Conservation (phyloP, 1,140 invertebrate species). For the Holcopasites calliopsidis region DNA sequence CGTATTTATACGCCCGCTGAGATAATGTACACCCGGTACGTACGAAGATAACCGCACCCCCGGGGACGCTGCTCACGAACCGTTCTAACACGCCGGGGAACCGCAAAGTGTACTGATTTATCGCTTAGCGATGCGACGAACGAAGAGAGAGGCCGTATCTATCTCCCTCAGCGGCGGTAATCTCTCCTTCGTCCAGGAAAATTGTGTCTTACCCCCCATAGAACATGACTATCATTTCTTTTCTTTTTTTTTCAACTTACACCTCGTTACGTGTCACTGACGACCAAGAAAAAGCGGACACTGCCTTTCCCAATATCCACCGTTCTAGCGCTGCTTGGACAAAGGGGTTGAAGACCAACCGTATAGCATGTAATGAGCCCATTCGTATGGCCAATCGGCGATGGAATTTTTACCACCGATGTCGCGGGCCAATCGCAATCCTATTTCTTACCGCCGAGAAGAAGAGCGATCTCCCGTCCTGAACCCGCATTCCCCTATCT, state of each 20-base stretch:
- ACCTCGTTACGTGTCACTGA: too few species aligned
- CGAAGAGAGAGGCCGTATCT: constrained; percentile 68
- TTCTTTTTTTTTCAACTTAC: too few species aligned
- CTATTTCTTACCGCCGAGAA: background rate
- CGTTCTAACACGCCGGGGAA: constrained; percentile 77
- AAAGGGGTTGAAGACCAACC: background rate
- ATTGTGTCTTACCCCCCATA: background rate
- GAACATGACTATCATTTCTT: too few species aligned
- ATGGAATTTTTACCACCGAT: background rate
- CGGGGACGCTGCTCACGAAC: constrained; percentile 74
- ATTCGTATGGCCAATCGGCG: constrained; percentile 9
- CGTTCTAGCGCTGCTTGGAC: background rate
- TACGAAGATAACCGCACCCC: constrained; percentile 78
- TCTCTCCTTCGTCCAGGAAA: background rate
- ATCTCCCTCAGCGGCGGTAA: constrained; percentile 13
- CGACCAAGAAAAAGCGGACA: background rate
- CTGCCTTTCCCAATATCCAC: too few species aligned
- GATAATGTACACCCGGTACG: constrained; percentile 78
- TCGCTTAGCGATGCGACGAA: constrained; percentile 74
- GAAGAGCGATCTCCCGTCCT: background rate
- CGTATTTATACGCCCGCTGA: constrained; percentile 68
- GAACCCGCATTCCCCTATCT: constrained; percentile 28
- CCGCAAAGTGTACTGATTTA: constrained; percentile 78
- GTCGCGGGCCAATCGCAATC: background rate
- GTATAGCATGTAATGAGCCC: constrained; percentile 30